Conservation (phyloP, 92 coral and sea anemone species). For the Meandrina meandrites region DNA sequence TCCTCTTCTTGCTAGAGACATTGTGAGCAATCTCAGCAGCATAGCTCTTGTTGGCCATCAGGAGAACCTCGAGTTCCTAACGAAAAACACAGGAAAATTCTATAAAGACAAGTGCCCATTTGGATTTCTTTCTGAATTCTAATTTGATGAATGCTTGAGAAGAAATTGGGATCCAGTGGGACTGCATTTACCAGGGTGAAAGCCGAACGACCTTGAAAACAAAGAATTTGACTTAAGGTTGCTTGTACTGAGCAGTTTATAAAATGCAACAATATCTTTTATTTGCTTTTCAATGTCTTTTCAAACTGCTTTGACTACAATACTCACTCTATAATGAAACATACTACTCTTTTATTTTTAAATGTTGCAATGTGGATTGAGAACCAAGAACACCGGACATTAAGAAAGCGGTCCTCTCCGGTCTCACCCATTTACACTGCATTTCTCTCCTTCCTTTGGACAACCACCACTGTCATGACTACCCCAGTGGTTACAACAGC, state of each 20-base stretch:
- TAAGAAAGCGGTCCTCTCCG: constrained; percentile 79
- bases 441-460: constrained; percentile 85
- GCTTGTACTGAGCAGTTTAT: too few relatives aligned
- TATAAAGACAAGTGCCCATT: background rate
- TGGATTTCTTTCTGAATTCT: background rate
- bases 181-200: too few relatives aligned
- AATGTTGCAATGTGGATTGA: constrained; percentile 97
- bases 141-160: background rate
- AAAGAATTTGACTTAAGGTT: too few relatives aligned
- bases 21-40: constrained; percentile 99
- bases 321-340: background rate
- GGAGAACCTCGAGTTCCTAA: constrained; percentile 94
- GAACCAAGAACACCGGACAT: constrained; percentile 79
- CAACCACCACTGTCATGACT: constrained; percentile 86
- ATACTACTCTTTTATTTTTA: background rate
- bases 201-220: too few relatives aligned
- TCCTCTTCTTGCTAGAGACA: constrained; percentile 92
- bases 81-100: background rate
- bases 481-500: constrained; percentile 49
- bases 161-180: too few relatives aligned
- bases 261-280: too few relatives aligned
- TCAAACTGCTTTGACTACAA: too few relatives aligned
- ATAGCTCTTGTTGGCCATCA: constrained; percentile 95
- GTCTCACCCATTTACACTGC: constrained; percentile 93
- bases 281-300: too few relatives aligned